phyloP scores from a whole-genome alignment of 2,888 invertebrate genomes.

The Xylota sylvarum region DNA sequence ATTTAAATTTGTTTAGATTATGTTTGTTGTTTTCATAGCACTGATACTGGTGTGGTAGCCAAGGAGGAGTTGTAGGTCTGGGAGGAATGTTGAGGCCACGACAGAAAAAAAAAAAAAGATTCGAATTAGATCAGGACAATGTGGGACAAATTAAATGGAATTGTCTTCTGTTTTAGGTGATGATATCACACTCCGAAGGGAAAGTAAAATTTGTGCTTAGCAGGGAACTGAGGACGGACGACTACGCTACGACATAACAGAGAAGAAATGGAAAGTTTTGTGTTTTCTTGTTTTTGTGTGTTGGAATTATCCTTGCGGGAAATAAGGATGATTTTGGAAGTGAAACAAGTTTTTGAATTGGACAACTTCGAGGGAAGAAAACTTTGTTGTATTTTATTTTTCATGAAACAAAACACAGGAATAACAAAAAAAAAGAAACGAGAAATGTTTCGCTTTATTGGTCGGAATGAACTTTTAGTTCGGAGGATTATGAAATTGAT shows the following conservation, averaged over 20 bases:
- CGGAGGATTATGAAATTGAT: constrained; percentile 45
- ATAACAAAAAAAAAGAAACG: background rate
- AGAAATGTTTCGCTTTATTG: constrained; percentile 55
- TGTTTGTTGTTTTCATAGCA: constrained; percentile 55
- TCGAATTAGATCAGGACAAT: constrained; percentile 72
- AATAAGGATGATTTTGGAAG: constrained; percentile 58
- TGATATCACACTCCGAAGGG: constrained; percentile 65
- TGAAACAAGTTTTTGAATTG: constrained; percentile 69
- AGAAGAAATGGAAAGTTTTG: constrained; percentile 48
- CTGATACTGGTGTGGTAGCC: constrained; percentile 12
- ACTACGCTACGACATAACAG: background rate
- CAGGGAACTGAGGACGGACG: background rate
- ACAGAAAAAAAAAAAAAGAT: constrained; percentile 24
- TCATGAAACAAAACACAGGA: no score
- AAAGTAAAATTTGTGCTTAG: constrained; percentile 29
- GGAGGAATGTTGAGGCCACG: background rate
- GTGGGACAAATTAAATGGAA: constrained; percentile 72
- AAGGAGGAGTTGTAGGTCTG: background rate
- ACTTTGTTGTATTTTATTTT: background rate
- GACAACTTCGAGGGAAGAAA: constrained; percentile 47
- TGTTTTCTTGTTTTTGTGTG: constrained; percentile 54
- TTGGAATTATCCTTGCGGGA: constrained; percentile 64
- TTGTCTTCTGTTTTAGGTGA: constrained; percentile 71
- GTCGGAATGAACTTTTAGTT: constrained; percentile 40
- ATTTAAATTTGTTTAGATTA: constrained; percentile 68